Base-by-base conservation (phyloP, 2,113 vertebrate species). In the Cryptomyrus ogoouensis region DNA sequence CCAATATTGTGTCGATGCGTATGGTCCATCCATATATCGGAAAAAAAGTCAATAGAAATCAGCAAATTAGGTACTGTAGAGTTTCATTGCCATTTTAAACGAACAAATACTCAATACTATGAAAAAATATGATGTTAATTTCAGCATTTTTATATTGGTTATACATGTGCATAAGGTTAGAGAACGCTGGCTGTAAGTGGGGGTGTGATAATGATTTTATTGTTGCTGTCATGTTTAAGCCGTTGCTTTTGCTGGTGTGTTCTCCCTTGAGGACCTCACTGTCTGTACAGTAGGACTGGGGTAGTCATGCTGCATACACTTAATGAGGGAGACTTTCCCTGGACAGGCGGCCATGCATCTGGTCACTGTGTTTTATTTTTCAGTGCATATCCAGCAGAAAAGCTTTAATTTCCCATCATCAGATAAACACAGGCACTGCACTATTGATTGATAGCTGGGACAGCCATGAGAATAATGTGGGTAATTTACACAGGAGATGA, bases 401-500 rank as follows among this genome's bases (percentile, higher is more conserved):
- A 89, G 89, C 66, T 92, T 90, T 93, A 91, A 94, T 90, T 91
- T 91, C 89, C 89, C 93, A 91, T 91, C 93, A 95, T 95, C 95
- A 94, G 94, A 93, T 95, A 94, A 95, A 90, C 90, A 92, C 92
- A 39, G 94, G 89, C 92, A 92, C 89, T 53, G 49, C 89, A 91
- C 90, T 92, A 89, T 93, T 94, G 92, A 93, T 93, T 94, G 94
- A 95, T 94, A 93, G 93, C 93, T 91, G 90, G 91, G 92, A 88
- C 92, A 93, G 94, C 92, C 92, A 92, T 91, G 91, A 93, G 91
- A 95, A 93, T 94, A 95, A 95, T 94, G 93, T 93, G 91, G 91
- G 92, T 95, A 92, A 95, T 96, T 95, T 94, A 93, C 92, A 88
- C 92, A 88, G 91, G 90, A 94, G 95, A 95, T 96, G 95, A 95